Evolutionary conservation across 2,113 vertebrate species (phyloP).

Genomic region (Pangasianodon hypophthalmus): DNA sequence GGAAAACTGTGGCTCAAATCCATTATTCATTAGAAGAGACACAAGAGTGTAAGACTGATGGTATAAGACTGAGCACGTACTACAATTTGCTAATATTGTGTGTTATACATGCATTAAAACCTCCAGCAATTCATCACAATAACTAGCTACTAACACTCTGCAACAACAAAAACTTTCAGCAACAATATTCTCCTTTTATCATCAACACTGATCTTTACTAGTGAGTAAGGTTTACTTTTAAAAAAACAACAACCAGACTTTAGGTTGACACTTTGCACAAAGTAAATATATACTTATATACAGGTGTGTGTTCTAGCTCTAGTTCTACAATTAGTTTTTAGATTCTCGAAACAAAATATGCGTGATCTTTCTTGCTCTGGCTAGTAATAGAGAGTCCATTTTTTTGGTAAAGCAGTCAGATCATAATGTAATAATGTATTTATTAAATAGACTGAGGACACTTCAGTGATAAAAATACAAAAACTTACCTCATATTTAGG

Average conservation of each 20-base stretch:
- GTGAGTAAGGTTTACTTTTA: too few species aligned
- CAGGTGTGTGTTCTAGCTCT: too few species aligned
- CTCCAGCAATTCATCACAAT: neutral
- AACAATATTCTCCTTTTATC: too few species aligned
- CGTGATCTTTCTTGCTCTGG: neutral
- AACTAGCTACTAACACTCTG: too few species aligned
- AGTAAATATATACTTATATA: too few species aligned
- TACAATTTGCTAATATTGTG: neutral
- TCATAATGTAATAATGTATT: neutral
- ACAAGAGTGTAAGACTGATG: neutral
- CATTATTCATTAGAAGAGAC: conserved; percentile 55
- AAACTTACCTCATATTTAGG: too few species aligned
- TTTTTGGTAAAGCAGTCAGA: neutral
- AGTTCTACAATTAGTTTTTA: neutral
- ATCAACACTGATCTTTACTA: too few species aligned
- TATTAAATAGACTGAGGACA: neutral
- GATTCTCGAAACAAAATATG: neutral
- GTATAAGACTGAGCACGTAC: neutral
- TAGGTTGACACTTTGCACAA: too few species aligned
- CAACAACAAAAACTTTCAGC: too few species aligned
- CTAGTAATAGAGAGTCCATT: neutral
- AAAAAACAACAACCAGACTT: too few species aligned
- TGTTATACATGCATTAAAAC: too few species aligned
- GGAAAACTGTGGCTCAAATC: conserved; percentile 57
- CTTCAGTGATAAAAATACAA: too few species aligned